These are phyloP conservation scores for Porites australiensis DNA, from an alignment of 64 coral and sea anemone genomes.

Conservation along the genomic window DNA sequence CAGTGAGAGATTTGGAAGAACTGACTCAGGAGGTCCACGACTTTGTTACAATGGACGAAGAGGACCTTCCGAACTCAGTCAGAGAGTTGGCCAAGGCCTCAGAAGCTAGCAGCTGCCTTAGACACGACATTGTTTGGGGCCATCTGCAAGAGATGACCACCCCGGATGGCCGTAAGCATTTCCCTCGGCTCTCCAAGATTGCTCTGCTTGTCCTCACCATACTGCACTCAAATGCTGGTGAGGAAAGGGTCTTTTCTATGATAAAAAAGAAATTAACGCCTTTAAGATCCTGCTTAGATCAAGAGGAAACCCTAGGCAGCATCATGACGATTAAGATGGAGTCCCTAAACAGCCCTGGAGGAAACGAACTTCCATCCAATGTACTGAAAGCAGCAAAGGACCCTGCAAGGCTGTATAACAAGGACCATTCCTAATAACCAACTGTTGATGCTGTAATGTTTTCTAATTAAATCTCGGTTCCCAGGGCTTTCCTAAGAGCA, in stretches of 20 bases:
- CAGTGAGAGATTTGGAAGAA: constrained; percentile 54
- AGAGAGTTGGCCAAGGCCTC: constrained; percentile 15
- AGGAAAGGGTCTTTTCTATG: constrained; percentile 63
- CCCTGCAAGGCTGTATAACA: constrained; percentile 57
- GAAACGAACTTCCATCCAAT: constrained; percentile 32
- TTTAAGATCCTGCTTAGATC: constrained; percentile 34
- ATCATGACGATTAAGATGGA: constrained; percentile 65
- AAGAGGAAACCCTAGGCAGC: constrained; percentile 51
- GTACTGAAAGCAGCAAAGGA: constrained; percentile 52
- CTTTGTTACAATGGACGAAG: constrained; percentile 22
- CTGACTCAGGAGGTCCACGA: constrained; percentile 55
- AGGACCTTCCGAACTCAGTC: constrained; percentile 37
- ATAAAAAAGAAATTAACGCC: constrained; percentile 55
- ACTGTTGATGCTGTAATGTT: too few species aligned
- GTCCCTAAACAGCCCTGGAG: neutral
- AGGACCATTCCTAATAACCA: constrained; percentile 32
- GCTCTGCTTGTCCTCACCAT: constrained; percentile 55
- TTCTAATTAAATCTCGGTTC: too few species aligned
- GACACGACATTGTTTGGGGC: constrained; percentile 43
- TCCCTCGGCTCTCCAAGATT: constrained; percentile 26
- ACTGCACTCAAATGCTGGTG: constrained; percentile 60
- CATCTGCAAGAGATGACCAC: neutral
- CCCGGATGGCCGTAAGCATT: constrained; percentile 47
- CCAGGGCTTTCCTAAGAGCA: too few species aligned
- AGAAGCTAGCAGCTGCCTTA: constrained; percentile 2